Evolutionary conservation across 2,797 vertebrate species (phyloP), one percentile per base, ranked within the genome.

Genomic region (Micropoecilia bifurca): DNA sequence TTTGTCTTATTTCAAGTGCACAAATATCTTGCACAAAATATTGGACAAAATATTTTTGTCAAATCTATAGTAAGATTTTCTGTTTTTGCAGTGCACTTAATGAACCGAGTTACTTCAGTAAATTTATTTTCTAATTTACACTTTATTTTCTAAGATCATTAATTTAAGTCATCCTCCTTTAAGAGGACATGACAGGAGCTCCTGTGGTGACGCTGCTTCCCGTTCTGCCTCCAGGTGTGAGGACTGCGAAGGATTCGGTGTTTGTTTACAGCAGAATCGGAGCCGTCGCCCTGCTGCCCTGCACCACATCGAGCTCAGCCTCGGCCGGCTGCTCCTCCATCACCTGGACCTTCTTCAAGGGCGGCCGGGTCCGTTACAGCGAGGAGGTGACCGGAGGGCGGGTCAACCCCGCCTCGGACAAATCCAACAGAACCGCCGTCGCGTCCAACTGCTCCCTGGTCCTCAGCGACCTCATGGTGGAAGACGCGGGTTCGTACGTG

Each of bases 291-390:
- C 5, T 90, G 3, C 84, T 93, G 50, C 87, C 88, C 0, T 93
- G 89, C 6, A 1, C 2, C 39, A 20, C 2, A 3, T 46, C 20
- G 7, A 0, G 0, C 0, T 8, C 57, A 10, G 1, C 0, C 0
- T 8, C 57, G 8, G 1, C 28, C 0, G 12, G 75, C 82, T 93
- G 91, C 83, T 77, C 87, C 61, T 0, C 3, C 8, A 1, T 86
- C 83, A 73, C 71, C 73, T 93, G 92, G 92, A 91, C 75, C 75
- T 90, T 86, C 85, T 92, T 73, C 80, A 80, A 71, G 47, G 74
- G 69, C 0, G 74, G 72, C 0, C 9, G 1, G 0, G 72, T 83
- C 9, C 20, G 1, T 0, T 78, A 25, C 80, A 41, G 1, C 0
- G 0, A 45, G 0, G 80, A 85, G 47, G 80, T 92, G 39, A 63